Evolutionary conservation across 2,888 invertebrate species (phyloP), one percentile per base, ranked within the genome.

Genomic region (Perdita meconis): DNA sequence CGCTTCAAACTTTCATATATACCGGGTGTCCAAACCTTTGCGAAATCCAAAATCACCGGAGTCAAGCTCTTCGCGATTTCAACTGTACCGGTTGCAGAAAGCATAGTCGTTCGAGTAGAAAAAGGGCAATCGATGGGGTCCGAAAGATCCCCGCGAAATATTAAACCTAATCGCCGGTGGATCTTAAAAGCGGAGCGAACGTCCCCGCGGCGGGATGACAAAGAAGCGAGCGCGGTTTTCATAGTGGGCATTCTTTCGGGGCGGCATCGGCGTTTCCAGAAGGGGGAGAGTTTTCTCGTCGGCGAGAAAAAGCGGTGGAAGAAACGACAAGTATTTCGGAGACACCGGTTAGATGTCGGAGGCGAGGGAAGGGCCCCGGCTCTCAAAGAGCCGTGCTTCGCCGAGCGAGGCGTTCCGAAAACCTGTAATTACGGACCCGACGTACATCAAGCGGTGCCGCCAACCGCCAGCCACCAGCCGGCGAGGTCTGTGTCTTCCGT

Each of bases 341-440:
- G 78, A 72, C 82, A 83, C 83, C 73, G 65, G 82, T 83, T 82
- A 74, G 77, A 83, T 87, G 82, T 87, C 86, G 88, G n/a, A 88
- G 89, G 89, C 89, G 88, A 85, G 89, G 89, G 91, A 88, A 89
- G 90, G 91, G 89, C 88, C 89, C 90, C 88, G 89, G 90, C 90
- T 91, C 89, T 91, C 86, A 78, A 86, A 86, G 83, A 81, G 86
- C n/a, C 85, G 82, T 81, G 86, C 83, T 83, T 84, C 85, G 86
- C 83, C 84, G 82, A 84, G 86, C 83, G 84, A 87, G 84, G 87
- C 87, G 88, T 87, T 88, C 87, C 85, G 86, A 92, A 91, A 91
- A 91, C 91, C 91, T 91, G 91, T 91, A 91, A 91, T 91, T 91
- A 91, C 91, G 91, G 89, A 89, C 89, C 91, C 91, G 90, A 89